Conservation (phyloP, 2,797 vertebrate species). For the Darevskia mixta region DNA sequence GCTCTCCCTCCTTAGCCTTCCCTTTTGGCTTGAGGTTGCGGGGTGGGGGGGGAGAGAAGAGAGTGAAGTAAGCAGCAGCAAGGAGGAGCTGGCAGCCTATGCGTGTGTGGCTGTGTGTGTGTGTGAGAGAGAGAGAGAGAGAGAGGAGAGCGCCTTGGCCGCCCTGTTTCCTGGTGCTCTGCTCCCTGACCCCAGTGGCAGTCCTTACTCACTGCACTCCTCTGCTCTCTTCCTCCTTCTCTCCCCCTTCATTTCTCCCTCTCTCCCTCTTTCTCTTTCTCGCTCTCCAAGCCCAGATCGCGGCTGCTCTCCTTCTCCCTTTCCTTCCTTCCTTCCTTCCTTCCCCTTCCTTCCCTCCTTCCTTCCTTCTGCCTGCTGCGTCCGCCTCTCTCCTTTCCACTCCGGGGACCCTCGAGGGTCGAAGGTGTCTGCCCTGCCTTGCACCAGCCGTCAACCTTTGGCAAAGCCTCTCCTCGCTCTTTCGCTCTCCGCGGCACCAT, state of each 20-base stretch:
- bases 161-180: conserved; percentile 83
- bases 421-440: conserved; percentile 91
- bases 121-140: conserved; percentile 24
- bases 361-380: conserved; percentile 17
- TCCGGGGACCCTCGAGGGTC: conserved; percentile 89
- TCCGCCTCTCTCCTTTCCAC: conserved; percentile 67
- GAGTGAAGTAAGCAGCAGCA: conserved; percentile 66
- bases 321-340: conserved; percentile 50
- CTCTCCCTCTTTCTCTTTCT: conserved; percentile 58
- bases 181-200: conserved; percentile 84
- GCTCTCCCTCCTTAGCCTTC: conserved; percentile 79
- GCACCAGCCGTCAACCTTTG: conserved; percentile 78
- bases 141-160: conserved; percentile 69
- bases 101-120: conserved; percentile 42
- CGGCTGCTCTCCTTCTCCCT: conserved; percentile 74
- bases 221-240: conserved; percentile 55
- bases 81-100: conserved; percentile 68
- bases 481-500: conserved; percentile 67
- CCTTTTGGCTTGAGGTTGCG: not conserved
- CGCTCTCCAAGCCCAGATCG: conserved; percentile 77
- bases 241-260: conserved; percentile 63
- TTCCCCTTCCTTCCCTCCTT: conserved; percentile 47
- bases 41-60: conserved; percentile 38
- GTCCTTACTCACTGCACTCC: conserved; percentile 87
- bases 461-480: conserved; percentile 26